Evolutionary conservation across 2,113 vertebrate species (phyloP), one percentile per base, ranked within the genome.

Genomic region (Tachysurus vachellii): DNA sequence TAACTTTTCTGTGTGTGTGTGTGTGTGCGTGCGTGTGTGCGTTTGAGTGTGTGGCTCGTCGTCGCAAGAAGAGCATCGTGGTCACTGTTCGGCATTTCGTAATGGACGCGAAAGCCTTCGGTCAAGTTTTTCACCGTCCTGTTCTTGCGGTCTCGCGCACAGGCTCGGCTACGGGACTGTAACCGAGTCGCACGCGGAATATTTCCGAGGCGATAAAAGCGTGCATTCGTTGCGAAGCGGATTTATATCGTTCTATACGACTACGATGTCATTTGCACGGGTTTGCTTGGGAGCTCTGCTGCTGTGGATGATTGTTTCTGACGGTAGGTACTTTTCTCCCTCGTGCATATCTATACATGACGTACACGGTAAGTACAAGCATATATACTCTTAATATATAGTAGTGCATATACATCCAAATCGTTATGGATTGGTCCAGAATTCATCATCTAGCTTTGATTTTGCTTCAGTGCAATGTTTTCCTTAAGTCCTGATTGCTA

Each of bases 241-340:
- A 92, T 92, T 91, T 92, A 93, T 92, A 61, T 86, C 90, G 92
- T 36, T 36, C 36, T 36, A 36, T 90, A 92, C 91, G 92, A 90
- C 92, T 93, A 95, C 93, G 89, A 96, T 96, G 95, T 92, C 94
- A 88, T 88, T 89, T 89, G 91, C 81, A 89, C 91, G 91, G 84
- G 90, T 91, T 88, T 92, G 93, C 91, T 91, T 92, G 88, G 88
- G 93, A 93, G 92, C 93, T 89, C 89, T 94, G 89, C 86, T 95
- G 91, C 66, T 95, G 89, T 93, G 91, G 83, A 86, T 92, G 81
- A 87, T 91, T 75, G 87, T 94, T 90, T 94, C 93, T 82, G 91
- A 88, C 88, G 95, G 95, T 96, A 92, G 94, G 93, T 92, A 75
- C 28, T 12, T 61, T 44, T 26, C 10, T 19, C 36, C 44, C 13